phyloP scores from a whole-genome alignment of 2,888 invertebrate genomes.

The Erpobdella octoculata region DNA sequence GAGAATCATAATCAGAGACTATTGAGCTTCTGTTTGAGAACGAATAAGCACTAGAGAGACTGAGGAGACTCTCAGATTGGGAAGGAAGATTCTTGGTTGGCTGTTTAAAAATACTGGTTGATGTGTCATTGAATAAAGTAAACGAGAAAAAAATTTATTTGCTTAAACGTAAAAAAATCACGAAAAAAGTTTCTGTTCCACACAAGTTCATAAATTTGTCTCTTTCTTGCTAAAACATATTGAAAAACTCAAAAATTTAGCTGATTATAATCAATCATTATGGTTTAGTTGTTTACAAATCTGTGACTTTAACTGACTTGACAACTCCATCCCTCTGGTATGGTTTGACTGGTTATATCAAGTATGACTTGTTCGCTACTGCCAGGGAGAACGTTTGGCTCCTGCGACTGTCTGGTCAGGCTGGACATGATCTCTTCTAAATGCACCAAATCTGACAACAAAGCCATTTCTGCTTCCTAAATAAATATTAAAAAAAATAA shows the following conservation, averaged over 20 bases:
- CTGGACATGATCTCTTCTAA: conserved; percentile 25
- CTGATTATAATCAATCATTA: neutral
- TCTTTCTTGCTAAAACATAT: neutral
- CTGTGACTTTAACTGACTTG: conserved; percentile 4
- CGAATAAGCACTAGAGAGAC: conserved; percentile 14
- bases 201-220: too few relatives aligned
- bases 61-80: conserved; percentile 6
- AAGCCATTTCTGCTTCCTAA: conserved; percentile 23
- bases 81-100: neutral
- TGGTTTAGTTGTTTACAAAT: neutral
- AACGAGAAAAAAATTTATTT: neutral
- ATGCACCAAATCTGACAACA: conserved; percentile 18
- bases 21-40: neutral
- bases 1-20: neutral
- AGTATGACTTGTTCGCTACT: conserved; percentile 21
- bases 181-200: too few relatives aligned
- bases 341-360: conserved; percentile 17
- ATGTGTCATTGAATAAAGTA: neutral
- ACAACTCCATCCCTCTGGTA: conserved; percentile 9
- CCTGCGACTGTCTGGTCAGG: conserved; percentile 11
- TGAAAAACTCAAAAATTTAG: neutral
- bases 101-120: conserved; percentile 2
- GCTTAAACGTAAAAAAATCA: neutral
- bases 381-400: conserved; percentile 10
- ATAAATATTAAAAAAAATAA: too few relatives aligned